Percentiles rank a stretch among this genome's conserved stretches.
Conservation (phyloP, 2,888 invertebrate genomes). For the Synanthedon tipuliformis region DNA sequence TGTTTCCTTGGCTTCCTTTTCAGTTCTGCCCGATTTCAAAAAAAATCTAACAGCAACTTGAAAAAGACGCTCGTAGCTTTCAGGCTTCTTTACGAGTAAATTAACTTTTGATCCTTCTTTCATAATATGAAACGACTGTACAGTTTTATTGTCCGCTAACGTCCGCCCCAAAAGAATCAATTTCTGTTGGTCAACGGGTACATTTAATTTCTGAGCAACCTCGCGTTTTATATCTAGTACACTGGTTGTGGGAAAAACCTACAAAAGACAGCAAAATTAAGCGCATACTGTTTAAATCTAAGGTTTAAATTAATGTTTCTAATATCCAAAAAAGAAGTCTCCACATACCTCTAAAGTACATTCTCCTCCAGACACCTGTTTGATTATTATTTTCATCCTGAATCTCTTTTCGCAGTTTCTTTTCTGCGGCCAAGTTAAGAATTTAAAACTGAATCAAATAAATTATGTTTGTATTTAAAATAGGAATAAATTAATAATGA, state of each 20-base stretch:
- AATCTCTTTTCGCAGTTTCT: neutral
- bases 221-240: conserved; percentile 78
- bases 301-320: too few relatives aligned
- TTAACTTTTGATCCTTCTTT: conserved; percentile 82
- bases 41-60: conserved; percentile 71
- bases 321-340: too few relatives aligned
- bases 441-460: too few relatives aligned
- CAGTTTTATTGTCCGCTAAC: conserved; percentile 76
- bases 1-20: conserved; percentile 73
- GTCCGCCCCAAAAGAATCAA: conserved; percentile 78
- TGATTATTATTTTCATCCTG: conserved; percentile 78
- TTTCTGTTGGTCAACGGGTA: conserved; percentile 78
- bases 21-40: conserved; percentile 70
- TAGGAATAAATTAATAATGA: too few relatives aligned
- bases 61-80: conserved; percentile 58
- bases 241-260: conserved; percentile 69
- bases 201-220: conserved; percentile 72
- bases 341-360: conserved; percentile 73
- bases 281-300: neutral
- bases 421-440: too few relatives aligned
- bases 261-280: conserved; percentile 12
- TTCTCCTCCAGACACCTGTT: conserved; percentile 79
- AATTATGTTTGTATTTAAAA: too few relatives aligned
- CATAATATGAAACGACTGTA: conserved; percentile 77
- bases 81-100: conserved; percentile 75